A percentile compares a stretch with the other conserved stretches of the same genome.
These are phyloP conservation scores for Rhorus exstirpatorius DNA, from an alignment of 2,888 invertebrate species.

Conservation along the genomic window DNA sequence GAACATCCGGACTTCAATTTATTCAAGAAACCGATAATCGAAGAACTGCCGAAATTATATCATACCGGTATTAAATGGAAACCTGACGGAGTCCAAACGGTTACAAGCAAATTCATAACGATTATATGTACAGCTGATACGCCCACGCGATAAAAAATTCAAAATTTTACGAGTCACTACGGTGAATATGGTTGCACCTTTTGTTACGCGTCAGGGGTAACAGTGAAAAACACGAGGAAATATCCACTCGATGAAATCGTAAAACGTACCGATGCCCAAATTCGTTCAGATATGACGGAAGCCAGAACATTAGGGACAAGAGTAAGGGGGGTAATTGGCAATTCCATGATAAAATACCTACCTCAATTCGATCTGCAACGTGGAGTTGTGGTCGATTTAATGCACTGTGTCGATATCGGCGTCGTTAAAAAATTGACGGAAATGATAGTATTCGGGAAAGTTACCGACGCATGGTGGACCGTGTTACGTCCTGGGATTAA, in stretches of 20 bases:
- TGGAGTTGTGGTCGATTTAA: constrained; percentile 52
- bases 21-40: constrained; percentile 14
- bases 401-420: constrained; percentile 58
- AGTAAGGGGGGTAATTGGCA: constrained; percentile 23
- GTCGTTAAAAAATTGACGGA: constrained; percentile 43
- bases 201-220: constrained; percentile 32
- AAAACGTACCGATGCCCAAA: constrained; percentile 21
- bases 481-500: no score
- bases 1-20: constrained; percentile 26
- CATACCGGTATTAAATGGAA: constrained; percentile 19
- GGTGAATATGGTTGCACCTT: constrained; percentile 44
- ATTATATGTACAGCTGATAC: constrained; percentile 30
- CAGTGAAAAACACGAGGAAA: constrained; percentile 9
- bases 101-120: constrained; percentile 33
- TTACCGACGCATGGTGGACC: background rate
- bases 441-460: constrained; percentile 21
- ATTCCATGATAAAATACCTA: constrained; percentile 18
- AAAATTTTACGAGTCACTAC: constrained; percentile 24
- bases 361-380: constrained; percentile 44
- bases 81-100: background rate
- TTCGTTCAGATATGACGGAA: constrained; percentile 18
- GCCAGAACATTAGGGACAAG: background rate
- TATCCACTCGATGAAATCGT: constrained; percentile 35
- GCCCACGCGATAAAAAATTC: constrained; percentile 5
- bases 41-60: constrained; percentile 25